phyloP scores from a whole-genome alignment of 2,113 vertebrate genomes.

The Raja brachyura region DNA sequence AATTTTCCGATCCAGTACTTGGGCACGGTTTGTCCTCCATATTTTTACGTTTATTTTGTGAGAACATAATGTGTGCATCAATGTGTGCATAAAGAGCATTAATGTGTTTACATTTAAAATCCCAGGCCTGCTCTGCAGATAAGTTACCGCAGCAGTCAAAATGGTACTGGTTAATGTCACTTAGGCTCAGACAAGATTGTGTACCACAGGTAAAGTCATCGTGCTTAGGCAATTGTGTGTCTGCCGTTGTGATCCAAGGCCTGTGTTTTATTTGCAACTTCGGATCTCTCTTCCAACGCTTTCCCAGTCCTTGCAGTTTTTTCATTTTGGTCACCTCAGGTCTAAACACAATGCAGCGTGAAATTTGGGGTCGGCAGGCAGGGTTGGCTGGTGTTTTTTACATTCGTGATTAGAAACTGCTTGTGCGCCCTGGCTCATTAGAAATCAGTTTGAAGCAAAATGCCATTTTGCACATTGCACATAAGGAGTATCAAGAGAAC shows the following conservation, averaged over 20 bases:
- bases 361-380: neutral
- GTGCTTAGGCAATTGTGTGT: slow-evolving; percentile 6
- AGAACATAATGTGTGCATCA: slow-evolving; percentile 1
- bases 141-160: neutral
- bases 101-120: neutral
- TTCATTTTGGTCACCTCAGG: neutral
- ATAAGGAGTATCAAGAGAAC: neutral
- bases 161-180: slow-evolving; percentile 16
- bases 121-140: neutral
- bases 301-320: slow-evolving; percentile 7
- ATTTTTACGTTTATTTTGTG: neutral
- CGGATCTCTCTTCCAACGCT: neutral
- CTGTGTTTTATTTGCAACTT: neutral
- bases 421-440: neutral
- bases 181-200: neutral
- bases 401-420: neutral
- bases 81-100: no score
- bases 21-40: neutral
- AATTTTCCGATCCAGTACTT: neutral
- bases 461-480: slow-evolving; percentile 26
- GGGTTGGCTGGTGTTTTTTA: neutral
- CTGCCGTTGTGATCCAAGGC: neutral
- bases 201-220: slow-evolving; percentile 25
- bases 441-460: neutral
- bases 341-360: neutral